Evolutionary conservation across 2,888 invertebrate species (phyloP).

Genomic region (Chorisops tibialis): DNA sequence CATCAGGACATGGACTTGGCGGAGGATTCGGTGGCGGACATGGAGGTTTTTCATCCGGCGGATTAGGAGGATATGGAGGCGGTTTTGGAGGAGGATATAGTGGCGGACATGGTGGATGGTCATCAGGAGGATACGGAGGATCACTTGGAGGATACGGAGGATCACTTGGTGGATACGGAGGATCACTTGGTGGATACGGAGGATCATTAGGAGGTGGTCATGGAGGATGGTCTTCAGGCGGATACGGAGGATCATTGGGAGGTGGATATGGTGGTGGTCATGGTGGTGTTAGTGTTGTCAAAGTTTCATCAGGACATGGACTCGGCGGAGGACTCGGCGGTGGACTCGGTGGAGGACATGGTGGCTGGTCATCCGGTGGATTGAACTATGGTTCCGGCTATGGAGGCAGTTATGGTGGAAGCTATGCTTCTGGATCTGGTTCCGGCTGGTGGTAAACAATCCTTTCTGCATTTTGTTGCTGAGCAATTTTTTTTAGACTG

Average conservation of each 20-base stretch:
- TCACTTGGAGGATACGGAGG: conserved; percentile 8
- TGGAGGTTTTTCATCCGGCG: not conserved
- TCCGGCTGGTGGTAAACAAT: too few relatives aligned
- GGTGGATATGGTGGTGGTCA: not conserved
- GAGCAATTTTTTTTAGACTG: too few relatives aligned
- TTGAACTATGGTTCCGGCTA: not conserved
- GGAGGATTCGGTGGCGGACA: not conserved
- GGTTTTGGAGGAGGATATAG: conserved; percentile 38
- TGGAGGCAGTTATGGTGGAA: not conserved
- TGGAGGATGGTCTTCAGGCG: not conserved
- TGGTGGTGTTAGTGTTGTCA: not conserved
- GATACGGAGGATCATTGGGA: not conserved
- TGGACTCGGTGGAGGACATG: not conserved
- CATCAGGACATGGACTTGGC: not conserved
- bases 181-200: not conserved
- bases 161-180: not conserved
- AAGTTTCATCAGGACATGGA: not conserved
- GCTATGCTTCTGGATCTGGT: not conserved
- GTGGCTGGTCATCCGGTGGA: not conserved
- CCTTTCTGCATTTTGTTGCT: too few relatives aligned
- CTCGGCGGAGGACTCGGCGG: not conserved
- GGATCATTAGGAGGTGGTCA: not conserved
- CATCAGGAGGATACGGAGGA: conserved; percentile 11
- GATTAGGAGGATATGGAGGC: conserved; percentile 44
- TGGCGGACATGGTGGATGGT: not conserved